Evolutionary conservation across 2,797 vertebrate genomes (phyloP).

Genomic region (Enteromius thamalakanensis): DNA sequence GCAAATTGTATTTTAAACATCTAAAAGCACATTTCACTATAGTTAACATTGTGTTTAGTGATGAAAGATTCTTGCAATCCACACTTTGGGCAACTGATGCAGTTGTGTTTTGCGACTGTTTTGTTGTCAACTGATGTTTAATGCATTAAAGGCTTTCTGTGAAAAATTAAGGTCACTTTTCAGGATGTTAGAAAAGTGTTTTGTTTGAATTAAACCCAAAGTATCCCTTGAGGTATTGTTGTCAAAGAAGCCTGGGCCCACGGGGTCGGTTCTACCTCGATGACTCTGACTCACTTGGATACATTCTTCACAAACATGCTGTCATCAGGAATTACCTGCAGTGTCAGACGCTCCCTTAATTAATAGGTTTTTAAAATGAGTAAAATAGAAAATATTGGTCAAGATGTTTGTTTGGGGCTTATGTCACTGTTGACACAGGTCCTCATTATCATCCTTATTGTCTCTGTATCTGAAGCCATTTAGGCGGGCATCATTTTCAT

Average conservation of each 20-base stretch:
- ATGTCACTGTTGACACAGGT: not conserved
- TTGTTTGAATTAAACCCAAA: conserved; percentile 1
- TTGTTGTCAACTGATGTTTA: not conserved
- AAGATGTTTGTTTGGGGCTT: not conserved
- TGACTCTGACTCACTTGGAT: conserved; percentile 35
- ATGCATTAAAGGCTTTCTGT: not conserved
- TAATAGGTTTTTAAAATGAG: not conserved
- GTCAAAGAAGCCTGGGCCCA: conserved; percentile 11
- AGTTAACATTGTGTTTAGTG: not conserved
- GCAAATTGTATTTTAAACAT: not conserved
- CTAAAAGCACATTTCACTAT: not conserved
- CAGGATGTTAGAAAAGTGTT: not conserved
- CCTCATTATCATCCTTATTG: not conserved
- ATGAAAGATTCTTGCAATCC: not conserved
- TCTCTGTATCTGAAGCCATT: not conserved
- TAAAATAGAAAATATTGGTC: not conserved
- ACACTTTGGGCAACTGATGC: not conserved
- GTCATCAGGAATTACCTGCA: not conserved
- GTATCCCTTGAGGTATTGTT: conserved; percentile 16
- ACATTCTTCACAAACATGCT: conserved; percentile 22
- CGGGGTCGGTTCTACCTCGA: conserved; percentile 6
- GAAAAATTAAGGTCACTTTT: not conserved
- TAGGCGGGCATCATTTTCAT: not conserved
- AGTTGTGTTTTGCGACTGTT: not conserved
- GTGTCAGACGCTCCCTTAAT: not conserved